phyloP scores from a whole-genome alignment of 2,113 vertebrate genomes.

The Tauraco erythrolophus region DNA sequence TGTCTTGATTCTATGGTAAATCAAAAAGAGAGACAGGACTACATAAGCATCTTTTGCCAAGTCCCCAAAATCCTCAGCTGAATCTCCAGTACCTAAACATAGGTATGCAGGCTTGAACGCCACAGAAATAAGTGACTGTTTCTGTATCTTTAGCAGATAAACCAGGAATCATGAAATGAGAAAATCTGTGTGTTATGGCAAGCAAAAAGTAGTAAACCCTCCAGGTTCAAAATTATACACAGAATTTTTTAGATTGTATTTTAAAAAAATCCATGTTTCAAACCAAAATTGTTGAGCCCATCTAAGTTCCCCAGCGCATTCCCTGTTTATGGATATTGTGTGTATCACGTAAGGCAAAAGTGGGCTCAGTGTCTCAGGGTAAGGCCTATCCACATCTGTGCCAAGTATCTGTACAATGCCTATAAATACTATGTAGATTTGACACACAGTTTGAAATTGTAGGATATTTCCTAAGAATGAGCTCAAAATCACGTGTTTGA shows the following conservation, averaged over 20 bases:
- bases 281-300: not conserved
- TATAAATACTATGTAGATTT: not conserved
- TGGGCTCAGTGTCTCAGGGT: not conserved
- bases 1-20: not conserved
- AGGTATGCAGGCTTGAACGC: not conserved
- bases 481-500: not conserved
- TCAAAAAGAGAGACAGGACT: not conserved
- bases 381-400: not conserved
- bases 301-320: not conserved
- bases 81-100: not conserved
- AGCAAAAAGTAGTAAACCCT: not conserved
- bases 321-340: not conserved
- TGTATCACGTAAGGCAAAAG: not conserved
- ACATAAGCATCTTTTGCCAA: not conserved
- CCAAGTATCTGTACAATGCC: not conserved
- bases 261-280: not conserved
- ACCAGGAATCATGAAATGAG: not conserved
- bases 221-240: not conserved
- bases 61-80: not conserved
- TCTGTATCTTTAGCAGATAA: not conserved
- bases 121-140: not conserved
- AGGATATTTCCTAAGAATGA: not conserved
- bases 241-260: not conserved
- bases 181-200: not conserved
- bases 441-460: not conserved